Base-by-base conservation (phyloP, 2,113 vertebrate species). In the Otus sunia region DNA sequence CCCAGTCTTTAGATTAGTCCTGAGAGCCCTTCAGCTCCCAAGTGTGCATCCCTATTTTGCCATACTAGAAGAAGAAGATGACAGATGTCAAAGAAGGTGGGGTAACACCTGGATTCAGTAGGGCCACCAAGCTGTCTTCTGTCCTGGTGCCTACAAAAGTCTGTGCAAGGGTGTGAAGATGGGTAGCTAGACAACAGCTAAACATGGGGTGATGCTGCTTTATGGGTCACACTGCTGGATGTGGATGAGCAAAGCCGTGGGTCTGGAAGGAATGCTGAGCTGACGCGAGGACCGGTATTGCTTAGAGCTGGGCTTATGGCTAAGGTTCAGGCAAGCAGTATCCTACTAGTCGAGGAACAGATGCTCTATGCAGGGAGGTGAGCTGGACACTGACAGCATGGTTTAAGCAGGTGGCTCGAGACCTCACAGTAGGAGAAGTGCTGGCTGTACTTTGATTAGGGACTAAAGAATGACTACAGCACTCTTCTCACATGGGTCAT, bases 251-350 rank as follows among this genome's bases (percentile, higher is more conserved):
- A 41, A 30, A 71, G 26, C 0, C 1, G 14, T 36, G 23, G 14
- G 14, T 50, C 26, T 71, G 49, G 71, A 53, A 62, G 47, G n/a
- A 64, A 63, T 13, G 26, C 26, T 12, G 15, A 23, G 26, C 50
- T 34, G 43, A 50, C 1, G 2, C 5, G 7, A 84, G 15, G 34
- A 25, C n/a, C 0, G 2, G 11, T 29, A 6, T 43, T 45, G 36
- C 11, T 43, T 37, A 43, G 43, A 78, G 50, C 43, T 37, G 27
- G 21, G 36, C 30, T 49, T 32, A 22, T 2, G 11, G 58, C 26
- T 52, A 19, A 64, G 18, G 15, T 41, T 36, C 37, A 49, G 50
- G 15, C 41, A 55, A 62, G 39, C 39, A 50, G 73, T 39, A 43
- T 43, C 21, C 41, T 0, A 1, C 17, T 17, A 29, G 27, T 43